Evolutionary conservation across 2,113 vertebrate species (phyloP).

Genomic region (Zosterops pallidus): DNA sequence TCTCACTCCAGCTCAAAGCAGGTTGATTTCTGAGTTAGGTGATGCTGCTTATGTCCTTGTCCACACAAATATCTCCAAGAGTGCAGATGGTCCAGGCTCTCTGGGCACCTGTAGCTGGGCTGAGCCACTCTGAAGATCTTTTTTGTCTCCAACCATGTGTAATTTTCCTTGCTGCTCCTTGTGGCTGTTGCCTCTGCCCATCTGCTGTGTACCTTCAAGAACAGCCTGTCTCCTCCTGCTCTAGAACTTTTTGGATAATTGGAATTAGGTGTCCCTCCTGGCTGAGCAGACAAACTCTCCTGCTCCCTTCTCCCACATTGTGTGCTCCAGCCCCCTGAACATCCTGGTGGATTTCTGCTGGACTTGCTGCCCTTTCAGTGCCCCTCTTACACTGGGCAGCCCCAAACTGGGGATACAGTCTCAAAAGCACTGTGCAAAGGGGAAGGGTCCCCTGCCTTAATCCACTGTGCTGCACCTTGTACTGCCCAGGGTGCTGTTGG

Average conservation of each 20-base stretch:
- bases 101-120: background rate
- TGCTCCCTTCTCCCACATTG: fast-evolving
- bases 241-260: background rate
- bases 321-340: background rate
- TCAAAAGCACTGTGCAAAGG: background rate
- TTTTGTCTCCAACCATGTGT: background rate
- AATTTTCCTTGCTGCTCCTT: background rate
- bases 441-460: background rate
- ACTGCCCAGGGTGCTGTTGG: background rate
- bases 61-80: background rate
- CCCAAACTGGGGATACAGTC: fast-evolving
- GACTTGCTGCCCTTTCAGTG: background rate
- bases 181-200: background rate
- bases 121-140: background rate
- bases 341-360: background rate
- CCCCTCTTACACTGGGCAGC: background rate
- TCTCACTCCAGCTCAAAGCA: background rate
- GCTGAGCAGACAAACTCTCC: background rate
- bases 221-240: background rate
- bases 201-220: background rate
- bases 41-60: background rate
- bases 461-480: background rate
- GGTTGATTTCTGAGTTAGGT: background rate
- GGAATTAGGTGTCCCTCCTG: background rate
- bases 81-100: background rate